phyloP scores from a whole-genome alignment of 2,797 vertebrate species.

The Muscicapa comitata region DNA sequence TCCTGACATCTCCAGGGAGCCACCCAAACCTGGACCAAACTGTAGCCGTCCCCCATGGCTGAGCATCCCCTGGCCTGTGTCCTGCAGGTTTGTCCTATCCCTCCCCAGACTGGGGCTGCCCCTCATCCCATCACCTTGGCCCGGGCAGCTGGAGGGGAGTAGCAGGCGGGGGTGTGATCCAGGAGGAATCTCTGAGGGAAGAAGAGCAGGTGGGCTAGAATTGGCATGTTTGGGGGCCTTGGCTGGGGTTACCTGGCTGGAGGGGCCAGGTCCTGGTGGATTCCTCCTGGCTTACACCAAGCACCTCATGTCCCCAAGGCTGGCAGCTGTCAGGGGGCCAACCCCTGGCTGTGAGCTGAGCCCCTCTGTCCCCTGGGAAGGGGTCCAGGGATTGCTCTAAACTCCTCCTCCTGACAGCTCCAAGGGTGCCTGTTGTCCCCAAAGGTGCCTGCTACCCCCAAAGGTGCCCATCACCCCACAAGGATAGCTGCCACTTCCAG shows the following conservation, averaged over 20 bases:
- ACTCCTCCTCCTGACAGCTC: not conserved
- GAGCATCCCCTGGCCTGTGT: fast-evolving
- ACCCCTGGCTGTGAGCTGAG: not conserved
- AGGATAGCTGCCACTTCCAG: not conserved
- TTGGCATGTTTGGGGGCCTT: not conserved
- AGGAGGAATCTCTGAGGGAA: not conserved
- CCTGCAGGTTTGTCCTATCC: fast-evolving
- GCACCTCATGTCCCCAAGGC: fast-evolving
- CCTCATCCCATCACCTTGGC: fast-evolving
- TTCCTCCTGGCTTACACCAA: not conserved
- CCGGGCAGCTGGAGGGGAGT: fast-evolving
- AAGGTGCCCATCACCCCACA: not conserved
- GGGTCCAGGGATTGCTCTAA: not conserved
- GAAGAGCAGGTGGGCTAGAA: fast-evolving
- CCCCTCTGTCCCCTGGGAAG: not conserved
- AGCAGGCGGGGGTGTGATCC: not conserved
- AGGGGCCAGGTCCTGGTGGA: not conserved
- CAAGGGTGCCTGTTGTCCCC: not conserved
- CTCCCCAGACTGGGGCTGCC: fast-evolving
- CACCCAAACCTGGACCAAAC: not conserved
- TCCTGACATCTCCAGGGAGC: not conserved
- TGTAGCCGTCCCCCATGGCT: fast-evolving
- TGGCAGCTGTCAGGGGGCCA: not conserved
- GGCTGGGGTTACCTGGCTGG: not conserved
- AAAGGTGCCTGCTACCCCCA: not conserved